A percentile compares a stretch with the other conserved stretches of the same genome.
Conservation (phyloP, 2,888 invertebrate species). For the Sesamia inferens region DNA sequence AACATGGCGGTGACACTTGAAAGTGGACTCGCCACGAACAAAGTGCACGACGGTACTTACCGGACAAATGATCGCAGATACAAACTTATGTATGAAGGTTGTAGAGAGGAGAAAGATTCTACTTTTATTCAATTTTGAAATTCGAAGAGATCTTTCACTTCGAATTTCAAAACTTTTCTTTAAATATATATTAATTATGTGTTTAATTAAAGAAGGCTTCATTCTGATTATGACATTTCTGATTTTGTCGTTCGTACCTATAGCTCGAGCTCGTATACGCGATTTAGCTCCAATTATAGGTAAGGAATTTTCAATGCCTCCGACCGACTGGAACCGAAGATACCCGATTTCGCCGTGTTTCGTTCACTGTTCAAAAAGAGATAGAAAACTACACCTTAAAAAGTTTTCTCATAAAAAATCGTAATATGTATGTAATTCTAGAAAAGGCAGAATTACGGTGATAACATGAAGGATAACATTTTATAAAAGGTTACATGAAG, state of each 20-base stretch:
- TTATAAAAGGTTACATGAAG: slow-evolving; percentile 13
- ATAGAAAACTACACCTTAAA: too few species aligned
- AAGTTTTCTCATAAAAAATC: too few species aligned
- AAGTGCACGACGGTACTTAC: slow-evolving; percentile 34
- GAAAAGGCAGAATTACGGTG: too few species aligned
- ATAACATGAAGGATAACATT: not conserved
- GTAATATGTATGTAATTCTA: too few species aligned
- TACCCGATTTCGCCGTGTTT: not conserved
- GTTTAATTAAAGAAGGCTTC: not conserved
- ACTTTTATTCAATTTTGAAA: not conserved
- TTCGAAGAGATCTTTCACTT: too few species aligned
- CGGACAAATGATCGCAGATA: slow-evolving; percentile 57
- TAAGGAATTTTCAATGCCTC: not conserved
- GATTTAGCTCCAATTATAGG: not conserved
- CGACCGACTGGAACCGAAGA: not conserved
- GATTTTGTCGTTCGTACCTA: not conserved
- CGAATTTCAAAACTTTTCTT: too few species aligned
- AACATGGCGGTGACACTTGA: slow-evolving; percentile 69
- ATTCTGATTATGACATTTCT: not conserved
- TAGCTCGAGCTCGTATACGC: not conserved
- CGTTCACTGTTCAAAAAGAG: not conserved
- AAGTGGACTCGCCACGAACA: slow-evolving; percentile 58
- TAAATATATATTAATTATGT: too few species aligned
- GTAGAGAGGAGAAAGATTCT: not conserved
- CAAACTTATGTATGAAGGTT: slow-evolving; percentile 13